Base-by-base conservation (phyloP, 2,113 vertebrate species). In the Xerus inauris region DNA sequence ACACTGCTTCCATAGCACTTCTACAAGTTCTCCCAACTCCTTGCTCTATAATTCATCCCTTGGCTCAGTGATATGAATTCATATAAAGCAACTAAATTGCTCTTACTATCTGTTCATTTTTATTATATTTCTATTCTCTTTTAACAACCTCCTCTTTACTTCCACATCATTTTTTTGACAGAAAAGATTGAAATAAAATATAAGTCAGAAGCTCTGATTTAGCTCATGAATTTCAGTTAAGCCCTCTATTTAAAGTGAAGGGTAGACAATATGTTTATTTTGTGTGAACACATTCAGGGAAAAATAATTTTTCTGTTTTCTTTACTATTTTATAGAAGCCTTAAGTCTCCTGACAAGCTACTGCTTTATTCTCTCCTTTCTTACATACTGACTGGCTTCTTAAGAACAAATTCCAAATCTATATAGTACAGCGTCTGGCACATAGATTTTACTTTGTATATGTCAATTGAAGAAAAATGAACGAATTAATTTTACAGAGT, bases 91-190 rank as follows among this genome's bases (percentile, higher is more conserved):
- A 5, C 49, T 85, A 95, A 90, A 91, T 65, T 72, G 0, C 5
- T 57, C 17, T n/a, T 83, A 51, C 3, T 86, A 17, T 85, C 10
- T 54, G 42, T 72, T 93, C 26, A 51, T 82, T 95, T 86, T 51
- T 28, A 59, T 95, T 85, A 59, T 30, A 59, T 71, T 64, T 75
- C n/a, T 73, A 32, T 76, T 77, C 17, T 69, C 24, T 80, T 54
- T 49, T 11, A 82, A 91, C 6, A 76, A n/a, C 47, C 2, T 85
- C 12, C n/a, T 81, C 10, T 67, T 32, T 51, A 8, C 12, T 64
- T 62, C 2, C 8, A 69, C 6, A 35, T 30, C 16, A 12, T 38
- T 89, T 38, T 67, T 54, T 92, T 75, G 10, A 47, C 1, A 24
- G 20, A 83, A 32, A 71, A 77, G 4, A 51, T 35, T 19, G 2